These are phyloP conservation scores for Dasypolia templi DNA, from an alignment of 2,888 invertebrate species.

Conservation along the genomic window DNA sequence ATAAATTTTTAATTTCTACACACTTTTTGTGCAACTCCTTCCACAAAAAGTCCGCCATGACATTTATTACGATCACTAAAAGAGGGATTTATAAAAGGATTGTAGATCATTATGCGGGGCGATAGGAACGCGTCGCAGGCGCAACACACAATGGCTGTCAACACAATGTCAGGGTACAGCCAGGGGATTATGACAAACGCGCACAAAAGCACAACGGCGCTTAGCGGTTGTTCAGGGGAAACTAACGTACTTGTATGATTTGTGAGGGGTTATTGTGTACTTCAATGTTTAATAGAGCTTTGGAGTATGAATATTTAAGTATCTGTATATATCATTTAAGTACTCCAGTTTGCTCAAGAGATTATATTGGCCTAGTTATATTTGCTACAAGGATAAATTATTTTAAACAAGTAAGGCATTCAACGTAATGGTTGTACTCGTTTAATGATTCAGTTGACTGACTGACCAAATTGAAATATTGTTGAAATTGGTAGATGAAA, in stretches of 20 bases:
- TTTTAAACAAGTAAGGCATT: not conserved
- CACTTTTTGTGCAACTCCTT: slow-evolving; percentile 35
- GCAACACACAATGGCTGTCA: slow-evolving; percentile 82
- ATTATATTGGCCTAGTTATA: not conserved
- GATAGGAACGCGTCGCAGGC: slow-evolving; percentile 71
- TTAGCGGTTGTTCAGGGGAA: slow-evolving; percentile 71
- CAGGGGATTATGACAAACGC: slow-evolving; percentile 74
- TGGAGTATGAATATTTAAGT: slow-evolving; percentile 24
- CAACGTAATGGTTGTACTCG: not conserved
- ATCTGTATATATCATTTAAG: no score
- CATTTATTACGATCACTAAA: slow-evolving; percentile 56
- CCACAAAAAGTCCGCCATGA: slow-evolving; percentile 42
- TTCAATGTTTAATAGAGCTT: slow-evolving; percentile 31
- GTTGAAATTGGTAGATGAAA: not conserved
- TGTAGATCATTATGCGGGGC: slow-evolving; percentile 67
- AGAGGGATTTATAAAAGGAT: slow-evolving; percentile 65
- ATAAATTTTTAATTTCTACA: not conserved
- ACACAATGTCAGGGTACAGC: slow-evolving; percentile 74
- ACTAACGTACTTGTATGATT: slow-evolving; percentile 29
- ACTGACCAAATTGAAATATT: no score
- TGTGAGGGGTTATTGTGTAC: slow-evolving; percentile 44
- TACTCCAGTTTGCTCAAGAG: not conserved
- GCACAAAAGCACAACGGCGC: slow-evolving; percentile 79
- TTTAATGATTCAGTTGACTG: not conserved
- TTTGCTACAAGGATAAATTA: not conserved